Conservation (phyloP, 2,797 vertebrate species). For the Emys orbicularis region DNA sequence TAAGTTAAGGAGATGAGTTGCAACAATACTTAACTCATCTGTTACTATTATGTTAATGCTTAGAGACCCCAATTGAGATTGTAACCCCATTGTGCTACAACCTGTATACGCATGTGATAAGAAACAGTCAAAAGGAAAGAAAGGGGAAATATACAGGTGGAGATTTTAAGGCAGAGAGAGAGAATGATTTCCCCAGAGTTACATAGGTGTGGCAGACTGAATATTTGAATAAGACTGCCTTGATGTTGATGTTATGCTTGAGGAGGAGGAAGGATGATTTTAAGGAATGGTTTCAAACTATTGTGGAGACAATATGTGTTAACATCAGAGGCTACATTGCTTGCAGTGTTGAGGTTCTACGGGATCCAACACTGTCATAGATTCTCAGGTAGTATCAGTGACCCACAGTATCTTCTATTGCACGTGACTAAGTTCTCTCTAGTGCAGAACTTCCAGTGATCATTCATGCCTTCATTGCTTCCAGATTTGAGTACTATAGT, state of each 20-base stretch:
- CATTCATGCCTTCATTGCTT: background rate
- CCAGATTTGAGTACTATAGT: background rate
- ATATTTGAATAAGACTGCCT: background rate
- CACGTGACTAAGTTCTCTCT: background rate
- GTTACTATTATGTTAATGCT: background rate
- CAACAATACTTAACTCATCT: background rate
- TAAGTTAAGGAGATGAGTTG: background rate
- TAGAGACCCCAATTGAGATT: background rate
- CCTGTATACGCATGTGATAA: background rate
- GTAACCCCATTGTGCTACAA: background rate
- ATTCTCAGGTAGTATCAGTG: background rate
- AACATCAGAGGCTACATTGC: background rate
- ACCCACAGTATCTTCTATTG: too few relatives aligned
- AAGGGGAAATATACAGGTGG: background rate
- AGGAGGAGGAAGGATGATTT: too few relatives aligned
- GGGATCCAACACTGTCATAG: background rate
- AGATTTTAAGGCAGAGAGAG: background rate
- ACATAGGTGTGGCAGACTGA: background rate
- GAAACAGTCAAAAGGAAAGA: background rate
- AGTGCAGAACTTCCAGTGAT: background rate
- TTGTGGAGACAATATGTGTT: background rate
- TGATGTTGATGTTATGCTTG: too few relatives aligned
- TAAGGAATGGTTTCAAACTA: too few relatives aligned
- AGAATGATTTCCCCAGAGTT: fast-evolving
- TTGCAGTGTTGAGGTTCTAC: background rate